phyloP scores from a whole-genome alignment of 2,888 invertebrate species.

The Philaethria dido region DNA sequence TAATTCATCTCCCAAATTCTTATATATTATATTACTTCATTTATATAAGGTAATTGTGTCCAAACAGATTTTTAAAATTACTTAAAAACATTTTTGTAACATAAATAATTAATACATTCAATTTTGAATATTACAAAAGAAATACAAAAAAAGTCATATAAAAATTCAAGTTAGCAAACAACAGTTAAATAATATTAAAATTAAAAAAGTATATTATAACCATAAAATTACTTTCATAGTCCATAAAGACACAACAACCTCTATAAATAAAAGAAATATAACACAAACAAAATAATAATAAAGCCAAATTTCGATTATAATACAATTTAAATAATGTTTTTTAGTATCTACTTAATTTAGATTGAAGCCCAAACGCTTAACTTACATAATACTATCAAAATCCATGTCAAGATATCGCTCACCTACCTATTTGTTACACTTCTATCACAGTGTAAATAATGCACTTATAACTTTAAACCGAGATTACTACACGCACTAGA shows the following conservation, averaged over 20 bases:
- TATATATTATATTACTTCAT: constrained; percentile 12
- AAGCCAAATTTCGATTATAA: constrained; percentile 9
- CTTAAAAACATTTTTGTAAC: not conserved
- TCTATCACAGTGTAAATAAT: constrained; percentile 83
- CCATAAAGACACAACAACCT: not conserved
- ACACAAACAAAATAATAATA: constrained; percentile 10
- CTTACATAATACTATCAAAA: constrained; percentile 50
- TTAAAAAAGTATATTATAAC: too few relatives aligned
- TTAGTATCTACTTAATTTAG: constrained; percentile 17
- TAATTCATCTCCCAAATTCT: constrained; percentile 36
- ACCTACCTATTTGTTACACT: constrained; percentile 71
- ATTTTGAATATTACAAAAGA: too few relatives aligned
- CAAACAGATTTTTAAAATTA: not conserved
- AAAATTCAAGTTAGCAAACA: not conserved
- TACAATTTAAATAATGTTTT: constrained; percentile 19
- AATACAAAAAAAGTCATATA: not conserved
- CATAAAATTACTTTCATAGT: not conserved
- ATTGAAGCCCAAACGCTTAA: constrained; percentile 34
- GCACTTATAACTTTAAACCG: constrained; percentile 75
- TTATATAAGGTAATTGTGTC: constrained; percentile 4
- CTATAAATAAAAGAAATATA: not conserved
- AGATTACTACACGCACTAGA: constrained; percentile 55
- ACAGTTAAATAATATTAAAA: too few relatives aligned
- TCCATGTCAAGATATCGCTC: constrained; percentile 75
- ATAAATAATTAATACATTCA: not conserved